A percentile compares a stretch with the other conserved stretches of the same genome.
These are phyloP conservation scores for Passerina amoena DNA, from an alignment of 2,113 vertebrate species.

Conservation along the genomic window DNA sequence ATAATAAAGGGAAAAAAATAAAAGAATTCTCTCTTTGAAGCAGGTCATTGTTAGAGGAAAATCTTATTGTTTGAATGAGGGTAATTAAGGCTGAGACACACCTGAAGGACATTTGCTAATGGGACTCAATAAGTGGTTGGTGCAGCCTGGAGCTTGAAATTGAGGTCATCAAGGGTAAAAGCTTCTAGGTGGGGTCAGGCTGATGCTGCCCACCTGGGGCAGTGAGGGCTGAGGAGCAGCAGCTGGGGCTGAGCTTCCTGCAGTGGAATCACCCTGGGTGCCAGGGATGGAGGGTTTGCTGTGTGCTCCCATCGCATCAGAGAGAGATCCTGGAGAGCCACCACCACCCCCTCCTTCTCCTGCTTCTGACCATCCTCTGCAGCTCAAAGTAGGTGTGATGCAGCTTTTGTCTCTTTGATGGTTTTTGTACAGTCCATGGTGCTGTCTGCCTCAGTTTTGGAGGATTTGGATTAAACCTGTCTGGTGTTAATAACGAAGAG, in stretches of 20 bases:
- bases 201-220: not conserved
- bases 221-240: not conserved
- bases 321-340: accelerated
- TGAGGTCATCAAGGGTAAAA: too few species aligned
- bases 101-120: not conserved
- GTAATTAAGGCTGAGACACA: not conserved
- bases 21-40: not conserved
- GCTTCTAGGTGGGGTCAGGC: accelerated
- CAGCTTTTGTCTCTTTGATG: accelerated
- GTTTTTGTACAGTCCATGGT: accelerated
- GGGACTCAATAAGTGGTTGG: too few species aligned
- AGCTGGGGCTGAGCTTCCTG: not conserved
- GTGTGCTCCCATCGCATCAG: accelerated
- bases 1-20: not conserved
- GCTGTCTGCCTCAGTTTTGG: accelerated
- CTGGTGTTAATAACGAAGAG: not conserved
- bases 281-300: accelerated
- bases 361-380: accelerated
- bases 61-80: not conserved
- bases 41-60: not conserved
- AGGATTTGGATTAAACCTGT: not conserved
- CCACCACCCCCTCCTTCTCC: not conserved
- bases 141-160: accelerated
- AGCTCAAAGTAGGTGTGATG: not conserved
- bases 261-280: accelerated